phyloP scores from a whole-genome alignment of 2,888 invertebrate genomes.

The Neoaliturus tenellus region DNA sequence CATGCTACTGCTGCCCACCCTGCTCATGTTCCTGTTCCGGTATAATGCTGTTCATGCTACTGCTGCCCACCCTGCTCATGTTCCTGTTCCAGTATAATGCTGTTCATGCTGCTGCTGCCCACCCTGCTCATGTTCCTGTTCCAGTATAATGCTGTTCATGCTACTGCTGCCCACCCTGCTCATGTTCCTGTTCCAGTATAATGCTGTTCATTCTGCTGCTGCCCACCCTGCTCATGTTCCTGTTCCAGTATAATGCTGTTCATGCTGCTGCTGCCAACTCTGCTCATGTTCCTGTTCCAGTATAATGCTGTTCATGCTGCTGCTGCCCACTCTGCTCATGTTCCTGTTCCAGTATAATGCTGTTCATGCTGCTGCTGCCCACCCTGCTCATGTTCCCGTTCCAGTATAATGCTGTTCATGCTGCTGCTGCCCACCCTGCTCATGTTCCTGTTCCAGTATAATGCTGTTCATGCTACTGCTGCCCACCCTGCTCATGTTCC shows the following conservation, averaged over 20 bases:
- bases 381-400: slow-evolving; percentile 73
- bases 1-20: slow-evolving; percentile 88
- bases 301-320: slow-evolving; percentile 89
- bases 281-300: too few species aligned
- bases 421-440: slow-evolving; percentile 90
- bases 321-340: slow-evolving; percentile 90
- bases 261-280: slow-evolving; percentile 88
- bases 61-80: slow-evolving; percentile 90
- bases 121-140: too few species aligned
- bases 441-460: slow-evolving; percentile 88
- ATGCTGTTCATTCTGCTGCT: slow-evolving; percentile 90
- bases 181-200: slow-evolving; percentile 76
- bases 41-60: slow-evolving; percentile 89
- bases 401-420: slow-evolving; percentile 88
- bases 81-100: too few species aligned
- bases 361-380: slow-evolving; percentile 66
- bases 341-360: slow-evolving; percentile 84
- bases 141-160: too few species aligned
- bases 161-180: slow-evolving; percentile 90
- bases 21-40: slow-evolving; percentile 93
- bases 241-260: slow-evolving; percentile 94
- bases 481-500: slow-evolving; percentile 75
- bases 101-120: too few species aligned
- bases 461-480: slow-evolving; percentile 90
- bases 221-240: slow-evolving; percentile 89